Conservation (phyloP, 1,140 invertebrate species). For the Drosophila quadrilineata region DNA sequence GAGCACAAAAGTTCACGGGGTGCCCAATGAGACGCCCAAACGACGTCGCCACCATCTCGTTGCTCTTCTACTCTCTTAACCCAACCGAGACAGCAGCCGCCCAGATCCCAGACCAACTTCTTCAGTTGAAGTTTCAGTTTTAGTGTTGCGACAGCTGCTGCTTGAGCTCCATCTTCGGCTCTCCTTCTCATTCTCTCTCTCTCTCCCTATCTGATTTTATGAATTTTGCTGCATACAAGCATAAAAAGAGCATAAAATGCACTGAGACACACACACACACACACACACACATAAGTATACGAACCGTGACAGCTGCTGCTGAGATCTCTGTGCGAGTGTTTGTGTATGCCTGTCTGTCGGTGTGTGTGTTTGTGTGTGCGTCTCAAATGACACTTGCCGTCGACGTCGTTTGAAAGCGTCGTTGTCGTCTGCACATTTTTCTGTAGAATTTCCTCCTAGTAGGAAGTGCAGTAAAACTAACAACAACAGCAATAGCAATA, state of each 20-base stretch:
- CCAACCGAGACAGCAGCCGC: too few relatives aligned
- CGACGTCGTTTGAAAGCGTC: conserved; percentile 30
- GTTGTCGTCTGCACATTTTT: conserved; percentile 55
- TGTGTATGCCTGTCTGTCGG: too few relatives aligned
- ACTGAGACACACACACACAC: conserved; percentile 15
- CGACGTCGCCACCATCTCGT: neutral
- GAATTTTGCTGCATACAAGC: conserved; percentile 47
- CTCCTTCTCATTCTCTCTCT: too few relatives aligned
- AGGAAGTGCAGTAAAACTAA: conserved; percentile 62
- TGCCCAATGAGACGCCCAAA: neutral
- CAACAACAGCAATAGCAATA: too few relatives aligned
- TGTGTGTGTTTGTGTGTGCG: conserved; percentile 34
- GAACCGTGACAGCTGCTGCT: conserved; percentile 30
- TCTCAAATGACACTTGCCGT: conserved; percentile 77
- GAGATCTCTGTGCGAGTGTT: conserved; percentile 7
- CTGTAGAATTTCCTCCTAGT: conserved; percentile 71
- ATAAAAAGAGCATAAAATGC: conserved; percentile 50
- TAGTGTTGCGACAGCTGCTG: conserved; percentile 42
- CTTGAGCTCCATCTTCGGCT: too few relatives aligned
- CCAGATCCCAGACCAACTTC: neutral
- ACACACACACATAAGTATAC: neutral
- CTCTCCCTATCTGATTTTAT: conserved; percentile 50
- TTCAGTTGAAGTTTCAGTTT: conserved; percentile 26
- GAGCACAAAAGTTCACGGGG: conserved; percentile 66
- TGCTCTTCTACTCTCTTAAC: too few relatives aligned